phyloP scores from a whole-genome alignment of 2,888 invertebrate species.

The Diploptera punctata region DNA sequence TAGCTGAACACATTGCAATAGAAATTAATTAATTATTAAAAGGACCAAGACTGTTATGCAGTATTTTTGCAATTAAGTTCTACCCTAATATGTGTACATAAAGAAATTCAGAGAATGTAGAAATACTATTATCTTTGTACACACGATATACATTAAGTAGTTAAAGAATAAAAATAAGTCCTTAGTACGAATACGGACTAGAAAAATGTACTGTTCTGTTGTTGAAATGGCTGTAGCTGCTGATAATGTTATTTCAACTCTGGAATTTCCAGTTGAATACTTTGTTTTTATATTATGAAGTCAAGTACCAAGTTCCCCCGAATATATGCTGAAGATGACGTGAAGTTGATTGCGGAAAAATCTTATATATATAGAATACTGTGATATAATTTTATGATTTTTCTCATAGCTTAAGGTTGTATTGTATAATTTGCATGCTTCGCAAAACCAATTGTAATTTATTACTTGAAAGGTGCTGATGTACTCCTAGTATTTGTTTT shows the following conservation, averaged over 20 bases:
- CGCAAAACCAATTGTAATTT: conserved; percentile 20
- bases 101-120: not conserved
- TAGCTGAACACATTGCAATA: not conserved
- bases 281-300: not conserved
- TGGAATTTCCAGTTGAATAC: not conserved
- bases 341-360: not conserved
- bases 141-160: conserved; percentile 5
- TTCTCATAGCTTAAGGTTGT: conserved; percentile 30
- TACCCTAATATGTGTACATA: conserved; percentile 14
- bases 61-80: conserved; percentile 24
- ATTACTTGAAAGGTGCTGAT: conserved; percentile 15
- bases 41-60: conserved; percentile 36
- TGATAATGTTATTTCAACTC: not conserved
- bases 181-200: not conserved
- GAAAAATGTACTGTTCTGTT: conserved; percentile 5
- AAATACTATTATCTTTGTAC: conserved; percentile 19
- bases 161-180: not conserved
- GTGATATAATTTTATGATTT: conserved; percentile 37
- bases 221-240: not conserved
- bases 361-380: conserved; percentile 36
- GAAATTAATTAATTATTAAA: conserved; percentile 3
- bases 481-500: conserved; percentile 1
- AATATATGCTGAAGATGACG: conserved; percentile 15
- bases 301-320: not conserved
- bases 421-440: conserved; percentile 35